These are phyloP conservation scores for Botia kubotai DNA, from an alignment of 2,797 vertebrate genomes.

Conservation along the genomic window DNA sequence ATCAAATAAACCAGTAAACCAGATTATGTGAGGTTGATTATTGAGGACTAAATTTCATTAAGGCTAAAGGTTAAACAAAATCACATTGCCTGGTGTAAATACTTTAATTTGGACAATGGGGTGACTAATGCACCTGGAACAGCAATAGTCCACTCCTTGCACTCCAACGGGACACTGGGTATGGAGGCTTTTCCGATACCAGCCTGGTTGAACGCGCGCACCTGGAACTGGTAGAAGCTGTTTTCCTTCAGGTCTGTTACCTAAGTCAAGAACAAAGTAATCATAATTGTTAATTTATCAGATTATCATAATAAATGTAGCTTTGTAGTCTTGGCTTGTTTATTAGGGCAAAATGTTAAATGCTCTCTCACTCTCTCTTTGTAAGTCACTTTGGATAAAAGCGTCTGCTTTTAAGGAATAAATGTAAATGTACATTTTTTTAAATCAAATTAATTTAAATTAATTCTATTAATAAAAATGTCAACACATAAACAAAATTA, in stretches of 20 bases:
- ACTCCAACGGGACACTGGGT: conserved; percentile 82
- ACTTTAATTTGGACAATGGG: background rate
- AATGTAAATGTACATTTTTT: too few species aligned
- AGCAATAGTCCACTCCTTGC: conserved; percentile 96
- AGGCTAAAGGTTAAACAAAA: background rate
- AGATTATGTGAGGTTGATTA: background rate
- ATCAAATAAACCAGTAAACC: too few species aligned
- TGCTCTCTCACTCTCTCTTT: too few species aligned
- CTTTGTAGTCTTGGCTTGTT: too few species aligned
- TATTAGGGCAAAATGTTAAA: too few species aligned
- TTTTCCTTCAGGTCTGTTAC: conserved; percentile 94
- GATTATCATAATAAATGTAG: too few species aligned
- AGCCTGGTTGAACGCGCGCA: conserved; percentile 90
- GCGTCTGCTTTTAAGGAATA: too few species aligned
- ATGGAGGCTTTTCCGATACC: conserved; percentile 86
- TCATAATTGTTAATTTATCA: too few species aligned
- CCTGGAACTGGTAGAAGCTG: conserved; percentile 91
- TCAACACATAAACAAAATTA: too few species aligned
- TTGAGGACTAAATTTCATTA: background rate
- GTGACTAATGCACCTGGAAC: conserved; percentile 84
- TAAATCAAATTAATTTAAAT: too few species aligned
- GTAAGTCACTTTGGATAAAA: too few species aligned
- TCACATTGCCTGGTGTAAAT: background rate
- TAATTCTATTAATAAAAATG: too few species aligned
- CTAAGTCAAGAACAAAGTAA: conserved; percentile 68